Base-by-base conservation (phyloP, 2,888 invertebrate species). In the Dioctria linearis region DNA sequence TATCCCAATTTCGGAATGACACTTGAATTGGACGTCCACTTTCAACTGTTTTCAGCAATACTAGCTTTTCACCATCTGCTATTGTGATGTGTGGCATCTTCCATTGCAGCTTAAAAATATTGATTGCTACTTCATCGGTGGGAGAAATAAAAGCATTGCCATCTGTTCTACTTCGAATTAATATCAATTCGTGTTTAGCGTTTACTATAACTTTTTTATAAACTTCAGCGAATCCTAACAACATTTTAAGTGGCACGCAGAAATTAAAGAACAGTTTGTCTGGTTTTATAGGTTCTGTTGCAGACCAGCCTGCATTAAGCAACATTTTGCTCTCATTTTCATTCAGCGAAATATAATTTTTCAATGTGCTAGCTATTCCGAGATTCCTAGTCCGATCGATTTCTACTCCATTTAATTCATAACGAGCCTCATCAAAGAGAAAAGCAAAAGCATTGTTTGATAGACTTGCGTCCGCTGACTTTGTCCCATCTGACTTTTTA, bases 191-290 rank as follows among this genome's bases (percentile, higher is more conserved):
- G 85, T 88, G 88, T 84, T 86, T 63, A 76, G 84, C 84, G 83
- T 88, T 88, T 3, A 87, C 80, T 49, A 87, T 83, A 78, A 87
- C 85, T 83, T 85, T 86, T 13, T 85, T 85, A 80, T 87, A 88
- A 82, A 88, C 86, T 83, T 86, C 86, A 75, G 84, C 84, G 83
- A 87, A 88, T 4, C 86, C 87, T 13, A 88, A 79, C 13, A 88
- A 49, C 79, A 83, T 83, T 80, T 85, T 85, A 49, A 88, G 82
- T 13, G 87, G 86, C 46, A 88, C 82, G 76, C 82, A 85, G 80
- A 86, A 84, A 83, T 86, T 84, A 80, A 86, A 86, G 63, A 80
- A 8, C 85, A 85, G 43, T n/a, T 78, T 40, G 0, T 65, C 40
- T n/a, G 39, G 46, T 39, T 37, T 63, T 43, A 61, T 9, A 13